Conservation (phyloP, 2,888 invertebrate genomes). For the Lasioglossum oenotherae region DNA sequence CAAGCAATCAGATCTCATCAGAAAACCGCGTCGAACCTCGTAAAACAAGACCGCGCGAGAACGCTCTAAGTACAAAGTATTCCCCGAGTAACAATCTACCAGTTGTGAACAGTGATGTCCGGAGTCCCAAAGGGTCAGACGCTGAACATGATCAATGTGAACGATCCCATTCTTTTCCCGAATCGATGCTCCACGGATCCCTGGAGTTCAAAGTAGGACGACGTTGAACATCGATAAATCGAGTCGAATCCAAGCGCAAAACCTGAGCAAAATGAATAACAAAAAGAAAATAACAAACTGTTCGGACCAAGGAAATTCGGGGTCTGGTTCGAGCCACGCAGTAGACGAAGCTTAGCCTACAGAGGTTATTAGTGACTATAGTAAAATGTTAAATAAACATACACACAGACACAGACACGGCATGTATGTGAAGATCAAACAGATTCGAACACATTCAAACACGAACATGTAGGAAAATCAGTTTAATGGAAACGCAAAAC, state of each 20-base stretch:
- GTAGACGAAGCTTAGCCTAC: conserved; percentile 76
- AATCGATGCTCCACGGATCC: not conserved
- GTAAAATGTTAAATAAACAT: conserved; percentile 7
- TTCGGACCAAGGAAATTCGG: conserved; percentile 74
- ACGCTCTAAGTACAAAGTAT: not conserved
- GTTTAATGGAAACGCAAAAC: not conserved
- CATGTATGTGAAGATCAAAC: conserved; percentile 34
- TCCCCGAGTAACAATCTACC: not conserved
- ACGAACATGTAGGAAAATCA: conserved; percentile 7
- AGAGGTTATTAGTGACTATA: conserved; percentile 60
- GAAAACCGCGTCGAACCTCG: not conserved
- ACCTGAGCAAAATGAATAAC: conserved; percentile 10
- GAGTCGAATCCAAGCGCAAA: not conserved
- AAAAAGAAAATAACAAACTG: conserved; percentile 2
- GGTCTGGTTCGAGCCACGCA: conserved; percentile 75
- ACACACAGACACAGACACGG: not conserved
- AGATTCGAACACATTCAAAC: not conserved
- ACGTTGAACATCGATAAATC: conserved; percentile 7
- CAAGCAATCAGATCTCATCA: not conserved
- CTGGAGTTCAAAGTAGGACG: not conserved
- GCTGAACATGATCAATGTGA: conserved; percentile 12
- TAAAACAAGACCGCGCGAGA: not conserved
- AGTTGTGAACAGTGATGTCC: not conserved
- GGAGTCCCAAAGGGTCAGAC: not conserved
- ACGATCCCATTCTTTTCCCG: conserved; percentile 9